Evolutionary conservation across 2,888 invertebrate species (phyloP), one percentile per base, ranked within the genome.

Genomic region (Nyleta sp.): DNA sequence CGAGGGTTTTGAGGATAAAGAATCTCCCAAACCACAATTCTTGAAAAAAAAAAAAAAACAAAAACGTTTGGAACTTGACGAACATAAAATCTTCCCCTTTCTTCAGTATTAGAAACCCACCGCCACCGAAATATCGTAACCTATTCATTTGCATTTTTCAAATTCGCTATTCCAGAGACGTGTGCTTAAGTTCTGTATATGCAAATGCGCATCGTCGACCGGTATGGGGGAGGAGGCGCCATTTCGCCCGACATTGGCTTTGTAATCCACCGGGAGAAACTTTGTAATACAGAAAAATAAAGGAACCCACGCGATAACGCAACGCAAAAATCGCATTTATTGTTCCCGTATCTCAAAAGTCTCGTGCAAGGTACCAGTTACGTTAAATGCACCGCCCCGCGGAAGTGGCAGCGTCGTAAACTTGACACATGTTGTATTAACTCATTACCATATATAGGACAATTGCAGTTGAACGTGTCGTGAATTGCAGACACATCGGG

Each of bases 161-260:
- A 72, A 64, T 72, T 72, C 38, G 10, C 38, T 72, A 72, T 72
- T 72, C 72, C 50, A 53, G 28, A 64, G 48, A 62, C 71, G 62
- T 71, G 62, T 71, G 46, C 46, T 71, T 62, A 62, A 62, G 71
- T 71, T 64, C 64, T 40, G 57, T 64, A 72, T 38, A 72, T 72
- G 64, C 57, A 72, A 72, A 64, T 72, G 48, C 8, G n/a, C 53
- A 52, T 50, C 15, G 55, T 10, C 46, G 10, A 55, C 22, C 33
- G 11, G n/a, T n/a, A 6, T 24, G 18, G 22, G 10, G 5, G 15
- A 35, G 24, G 13, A 55, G 17, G 11, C 33, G 44, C 17, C n/a
- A 50, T 42, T 59, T 52, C 52, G 60, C 53, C 7, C 50, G 60
- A 44, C 42, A 31, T 33, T 28, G 44, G 17, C 28, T 40, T 38